Percentiles rank a stretch among this genome's conserved stretches.
These are phyloP conservation scores for Drosophila saltans DNA, from an alignment of 1,140 invertebrate species.

Conservation along the genomic window DNA sequence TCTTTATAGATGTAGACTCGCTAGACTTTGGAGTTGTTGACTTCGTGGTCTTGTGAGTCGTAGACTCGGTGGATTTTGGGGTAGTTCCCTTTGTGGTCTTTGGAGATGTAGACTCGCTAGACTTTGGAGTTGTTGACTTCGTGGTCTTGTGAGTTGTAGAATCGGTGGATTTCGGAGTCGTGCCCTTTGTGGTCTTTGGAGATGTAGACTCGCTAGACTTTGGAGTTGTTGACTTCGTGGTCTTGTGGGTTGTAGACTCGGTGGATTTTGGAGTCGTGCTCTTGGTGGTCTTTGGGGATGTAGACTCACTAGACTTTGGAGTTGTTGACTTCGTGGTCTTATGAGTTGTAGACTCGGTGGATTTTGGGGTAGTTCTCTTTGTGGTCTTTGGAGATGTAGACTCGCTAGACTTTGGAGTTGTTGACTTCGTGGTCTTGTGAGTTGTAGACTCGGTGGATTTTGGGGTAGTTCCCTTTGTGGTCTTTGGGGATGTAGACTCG, in stretches of 20 bases:
- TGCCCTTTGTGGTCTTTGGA: not conserved
- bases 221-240: not conserved
- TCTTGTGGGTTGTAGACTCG: not conserved
- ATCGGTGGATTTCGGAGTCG: not conserved
- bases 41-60: slow-evolving; percentile 3
- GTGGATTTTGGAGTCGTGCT: not conserved
- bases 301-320: not conserved
- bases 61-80: not conserved
- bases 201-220: not conserved
- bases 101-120: not conserved
- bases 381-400: not conserved
- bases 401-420: not conserved
- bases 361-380: not conserved
- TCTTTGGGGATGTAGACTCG: slow-evolving; percentile 6
- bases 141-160: slow-evolving; percentile 7
- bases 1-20: not conserved
- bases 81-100: not conserved
- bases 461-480: not conserved
- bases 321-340: not conserved
- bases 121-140: not conserved
- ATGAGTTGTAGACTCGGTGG: not conserved
- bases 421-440: not conserved
- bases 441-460: slow-evolving; percentile 11
- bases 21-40: not conserved
- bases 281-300: not conserved